Evolutionary conservation across 2,888 invertebrate species (phyloP).

Genomic region (Campoplex capitator): DNA sequence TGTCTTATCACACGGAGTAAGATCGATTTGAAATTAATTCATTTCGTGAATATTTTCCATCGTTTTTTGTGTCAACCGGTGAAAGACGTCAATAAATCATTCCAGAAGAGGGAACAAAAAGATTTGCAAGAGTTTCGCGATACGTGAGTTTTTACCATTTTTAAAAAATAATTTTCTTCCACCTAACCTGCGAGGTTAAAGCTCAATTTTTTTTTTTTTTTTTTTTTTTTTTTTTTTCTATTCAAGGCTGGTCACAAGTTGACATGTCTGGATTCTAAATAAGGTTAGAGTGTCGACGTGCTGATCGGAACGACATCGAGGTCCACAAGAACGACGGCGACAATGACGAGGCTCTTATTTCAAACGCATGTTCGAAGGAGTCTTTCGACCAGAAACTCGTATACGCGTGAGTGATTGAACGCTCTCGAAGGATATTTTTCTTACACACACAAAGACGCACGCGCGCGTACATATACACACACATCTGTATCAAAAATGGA

Average conservation of each 20-base stretch:
- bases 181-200: not conserved
- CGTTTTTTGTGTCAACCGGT: not conserved
- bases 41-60: not conserved
- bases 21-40: not conserved
- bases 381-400: constrained; percentile 24
- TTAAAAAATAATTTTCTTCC: not conserved
- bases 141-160: constrained; percentile 5
- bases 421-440: constrained; percentile 45
- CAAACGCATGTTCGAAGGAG: constrained; percentile 38
- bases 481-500: not conserved
- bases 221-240: no score
- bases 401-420: constrained; percentile 52
- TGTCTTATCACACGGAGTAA: not conserved
- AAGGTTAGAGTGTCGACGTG: constrained; percentile 44
- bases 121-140: not conserved
- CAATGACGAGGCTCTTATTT: constrained; percentile 42
- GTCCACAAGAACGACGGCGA: constrained; percentile 16
- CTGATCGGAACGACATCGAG: constrained; percentile 16
- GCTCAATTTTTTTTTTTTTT: constrained; percentile 21
- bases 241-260: constrained; percentile 18
- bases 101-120: not conserved
- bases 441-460: not conserved
- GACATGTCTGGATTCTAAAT: constrained; percentile 41
- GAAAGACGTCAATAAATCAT: not conserved
- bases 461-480: not conserved